Percentiles rank a stretch among this genome's conserved stretches.
Evolutionary conservation across 1,140 invertebrate genomes (phyloP).

Genomic region (Cardiocondyla obscurior): DNA sequence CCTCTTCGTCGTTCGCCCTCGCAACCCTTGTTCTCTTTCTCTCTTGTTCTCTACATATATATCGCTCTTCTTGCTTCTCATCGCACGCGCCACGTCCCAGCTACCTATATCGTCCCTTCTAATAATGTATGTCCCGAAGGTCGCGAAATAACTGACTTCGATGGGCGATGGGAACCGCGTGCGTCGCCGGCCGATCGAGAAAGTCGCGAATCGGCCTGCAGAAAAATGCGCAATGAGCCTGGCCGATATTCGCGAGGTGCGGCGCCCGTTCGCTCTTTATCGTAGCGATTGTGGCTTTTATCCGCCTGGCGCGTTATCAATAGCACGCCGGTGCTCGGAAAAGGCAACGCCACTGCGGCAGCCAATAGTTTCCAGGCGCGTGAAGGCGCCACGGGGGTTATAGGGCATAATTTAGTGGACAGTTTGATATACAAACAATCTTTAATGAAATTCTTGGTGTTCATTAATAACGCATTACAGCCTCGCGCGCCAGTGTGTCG

Average conservation of each 20-base stretch:
- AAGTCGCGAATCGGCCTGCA: not conserved
- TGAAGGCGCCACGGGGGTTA: slow-evolving; percentile 81
- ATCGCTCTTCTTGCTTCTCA: slow-evolving; percentile 50
- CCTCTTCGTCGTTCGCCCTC: slow-evolving; percentile 40
- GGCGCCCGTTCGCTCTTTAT: not conserved
- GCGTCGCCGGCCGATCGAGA: not conserved
- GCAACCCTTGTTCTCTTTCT: slow-evolving; percentile 34
- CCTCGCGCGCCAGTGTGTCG: slow-evolving; percentile 74
- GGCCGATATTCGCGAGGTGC: not conserved
- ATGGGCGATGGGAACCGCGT: not conserved
- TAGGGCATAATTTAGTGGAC: slow-evolving; percentile 87
- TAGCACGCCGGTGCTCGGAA: slow-evolving; percentile 4
- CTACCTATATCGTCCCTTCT: slow-evolving; percentile 69
- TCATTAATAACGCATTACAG: slow-evolving; percentile 88
- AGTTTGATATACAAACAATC: slow-evolving; percentile 88
- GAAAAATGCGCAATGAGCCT: not conserved
- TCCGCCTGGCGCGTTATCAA: not conserved
- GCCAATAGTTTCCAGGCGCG: slow-evolving; percentile 81
- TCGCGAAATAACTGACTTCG: slow-evolving; percentile 78
- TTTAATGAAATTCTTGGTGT: slow-evolving; percentile 89
- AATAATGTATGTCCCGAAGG: slow-evolving; percentile 78
- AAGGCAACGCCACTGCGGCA: slow-evolving; percentile 55
- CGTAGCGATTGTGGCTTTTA: not conserved
- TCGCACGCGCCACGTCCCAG: slow-evolving; percentile 59
- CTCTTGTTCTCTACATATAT: slow-evolving; percentile 28